A percentile compares a stretch with the other conserved stretches of the same genome.
Conservation (phyloP, 2,888 invertebrate species). For the Hirtodrosophila trivittata region DNA sequence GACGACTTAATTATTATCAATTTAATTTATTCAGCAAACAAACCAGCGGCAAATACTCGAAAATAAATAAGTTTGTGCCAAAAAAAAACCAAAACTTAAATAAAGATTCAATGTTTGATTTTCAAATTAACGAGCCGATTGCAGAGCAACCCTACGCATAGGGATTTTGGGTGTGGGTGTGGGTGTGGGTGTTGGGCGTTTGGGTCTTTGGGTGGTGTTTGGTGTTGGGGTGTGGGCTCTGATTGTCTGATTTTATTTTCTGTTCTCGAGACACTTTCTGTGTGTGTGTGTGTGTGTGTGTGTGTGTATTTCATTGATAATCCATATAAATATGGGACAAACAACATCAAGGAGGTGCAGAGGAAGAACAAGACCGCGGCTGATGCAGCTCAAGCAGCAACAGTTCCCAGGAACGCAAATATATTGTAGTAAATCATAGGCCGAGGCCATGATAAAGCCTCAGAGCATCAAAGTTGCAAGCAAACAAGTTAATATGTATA, state of each 20-base stretch:
- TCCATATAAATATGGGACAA: constrained; percentile 35
- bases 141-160: constrained; percentile 25
- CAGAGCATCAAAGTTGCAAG: constrained; percentile 31
- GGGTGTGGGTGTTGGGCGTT: constrained; percentile 16
- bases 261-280: not conserved
- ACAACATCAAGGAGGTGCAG: too few relatives aligned
- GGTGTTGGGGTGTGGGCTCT: constrained; percentile 17
- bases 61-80: constrained; percentile 47
- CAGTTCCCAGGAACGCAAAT: constrained; percentile 9
- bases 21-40: constrained; percentile 55
- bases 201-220: constrained; percentile 22
- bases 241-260: not conserved
- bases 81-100: constrained; percentile 33
- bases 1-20: constrained; percentile 61
- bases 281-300: constrained; percentile 35
- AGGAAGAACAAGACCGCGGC: not conserved
- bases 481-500: constrained; percentile 29
- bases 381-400: constrained; percentile 13
- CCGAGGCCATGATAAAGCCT: constrained; percentile 53
- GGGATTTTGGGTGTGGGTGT: constrained; percentile 13
- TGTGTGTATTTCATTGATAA: constrained; percentile 67
- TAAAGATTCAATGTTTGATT: constrained; percentile 46
- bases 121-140: constrained; percentile 48
- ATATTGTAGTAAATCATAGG: constrained; percentile 10
- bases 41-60: constrained; percentile 26